phyloP scores from a whole-genome alignment of 2,888 invertebrate species.

The Lasioglossum calceatum region DNA sequence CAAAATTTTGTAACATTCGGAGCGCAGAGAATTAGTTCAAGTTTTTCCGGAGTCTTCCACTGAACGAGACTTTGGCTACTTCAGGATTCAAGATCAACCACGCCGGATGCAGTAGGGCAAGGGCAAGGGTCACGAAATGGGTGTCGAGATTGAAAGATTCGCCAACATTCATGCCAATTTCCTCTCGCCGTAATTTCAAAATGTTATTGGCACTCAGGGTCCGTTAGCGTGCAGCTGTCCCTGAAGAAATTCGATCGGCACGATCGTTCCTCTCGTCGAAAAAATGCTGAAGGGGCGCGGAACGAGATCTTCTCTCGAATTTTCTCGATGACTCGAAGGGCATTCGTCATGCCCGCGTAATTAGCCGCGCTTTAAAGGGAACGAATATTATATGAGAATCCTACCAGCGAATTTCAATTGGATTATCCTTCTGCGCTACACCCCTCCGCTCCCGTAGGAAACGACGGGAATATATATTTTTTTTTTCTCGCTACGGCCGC shows the following conservation, averaged over 20 bases:
- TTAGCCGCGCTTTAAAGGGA: constrained; percentile 52
- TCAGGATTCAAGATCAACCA: constrained; percentile 60
- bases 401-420: constrained; percentile 57
- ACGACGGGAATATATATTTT: neutral
- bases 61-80: constrained; percentile 20
- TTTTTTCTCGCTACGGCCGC: constrained; percentile 26
- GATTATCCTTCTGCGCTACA: constrained; percentile 38
- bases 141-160: constrained; percentile 82
- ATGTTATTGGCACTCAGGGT: constrained; percentile 82
- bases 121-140: constrained; percentile 59
- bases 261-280: constrained; percentile 21
- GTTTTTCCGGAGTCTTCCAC: neutral
- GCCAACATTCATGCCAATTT: constrained; percentile 81
- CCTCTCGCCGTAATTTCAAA: constrained; percentile 80
- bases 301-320: constrained; percentile 71
- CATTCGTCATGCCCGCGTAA: constrained; percentile 42
- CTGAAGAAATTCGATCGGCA: constrained; percentile 41
- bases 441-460: neutral
- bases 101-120: constrained; percentile 59
- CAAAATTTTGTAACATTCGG: neutral
- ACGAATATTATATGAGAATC: constrained; percentile 47
- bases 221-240: neutral
- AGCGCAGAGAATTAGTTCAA: neutral
- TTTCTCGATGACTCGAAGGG: constrained; percentile 71
- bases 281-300: constrained; percentile 49